Conservation (phyloP, 2,888 invertebrate species). For the Lamellibrachia satsuma region DNA sequence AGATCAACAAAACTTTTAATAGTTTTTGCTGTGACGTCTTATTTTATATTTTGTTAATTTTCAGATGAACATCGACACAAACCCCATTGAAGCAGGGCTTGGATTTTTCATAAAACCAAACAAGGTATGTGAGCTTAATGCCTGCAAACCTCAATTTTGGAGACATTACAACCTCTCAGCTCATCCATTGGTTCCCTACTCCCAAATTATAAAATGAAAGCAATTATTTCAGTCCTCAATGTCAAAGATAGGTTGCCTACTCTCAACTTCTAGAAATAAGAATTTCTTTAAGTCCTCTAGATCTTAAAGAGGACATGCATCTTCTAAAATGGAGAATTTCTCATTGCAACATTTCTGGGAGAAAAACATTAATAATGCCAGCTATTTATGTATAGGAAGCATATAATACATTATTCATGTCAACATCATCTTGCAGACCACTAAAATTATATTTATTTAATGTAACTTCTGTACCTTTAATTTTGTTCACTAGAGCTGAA, state of each 20-base stretch:
- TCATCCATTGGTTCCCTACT: too few relatives aligned
- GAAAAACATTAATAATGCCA: background rate
- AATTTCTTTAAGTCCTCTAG: too few relatives aligned
- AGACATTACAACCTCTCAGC: too few relatives aligned
- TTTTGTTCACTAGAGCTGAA: background rate
- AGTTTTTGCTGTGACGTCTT: constrained; percentile 8
- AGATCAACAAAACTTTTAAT: background rate
- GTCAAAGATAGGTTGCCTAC: too few relatives aligned
- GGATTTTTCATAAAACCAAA: constrained; percentile 59
- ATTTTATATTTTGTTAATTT: constrained; percentile 31
- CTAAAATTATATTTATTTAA: background rate
- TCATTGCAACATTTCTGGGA: too few relatives aligned
- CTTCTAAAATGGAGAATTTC: too few relatives aligned
- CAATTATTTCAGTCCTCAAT: too few relatives aligned
- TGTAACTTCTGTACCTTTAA: background rate
- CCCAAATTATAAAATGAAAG: too few relatives aligned
- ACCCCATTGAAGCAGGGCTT: constrained; percentile 67
- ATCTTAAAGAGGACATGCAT: too few relatives aligned
- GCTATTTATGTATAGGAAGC: background rate
- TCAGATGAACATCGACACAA: constrained; percentile 66
- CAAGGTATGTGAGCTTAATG: constrained; percentile 43
- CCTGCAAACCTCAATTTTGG: too few relatives aligned
- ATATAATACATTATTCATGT: background rate
- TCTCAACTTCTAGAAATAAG: too few relatives aligned
- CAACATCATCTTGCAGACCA: background rate